Evolutionary conservation across 2,113 vertebrate genomes (phyloP).

Genomic region (Microcebus tavaratra): DNA sequence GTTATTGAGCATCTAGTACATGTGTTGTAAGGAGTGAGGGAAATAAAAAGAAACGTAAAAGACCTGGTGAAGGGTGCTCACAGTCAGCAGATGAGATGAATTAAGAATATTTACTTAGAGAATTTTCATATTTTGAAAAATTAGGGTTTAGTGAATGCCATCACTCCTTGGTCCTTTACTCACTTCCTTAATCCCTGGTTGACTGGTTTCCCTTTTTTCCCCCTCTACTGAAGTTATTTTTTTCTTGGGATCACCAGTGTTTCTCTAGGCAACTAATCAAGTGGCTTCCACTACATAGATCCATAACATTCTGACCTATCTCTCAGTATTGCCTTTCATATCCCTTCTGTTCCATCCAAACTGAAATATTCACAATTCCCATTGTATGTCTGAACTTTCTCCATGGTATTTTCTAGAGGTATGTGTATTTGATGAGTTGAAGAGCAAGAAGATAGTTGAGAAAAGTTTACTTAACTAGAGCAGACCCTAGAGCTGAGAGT

Average conservation of each 20-base stretch:
- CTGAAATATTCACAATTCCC: neutral
- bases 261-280: neutral
- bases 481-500: neutral
- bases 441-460: neutral
- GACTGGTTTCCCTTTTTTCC: neutral
- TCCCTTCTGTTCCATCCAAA: neutral
- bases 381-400: neutral
- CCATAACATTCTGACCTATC: neutral
- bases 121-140: conserved; percentile 18
- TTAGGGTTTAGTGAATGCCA: neutral
- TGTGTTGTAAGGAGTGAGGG: neutral
- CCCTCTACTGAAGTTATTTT: neutral
- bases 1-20: neutral
- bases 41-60: neutral
- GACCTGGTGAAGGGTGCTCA: neutral
- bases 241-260: neutral
- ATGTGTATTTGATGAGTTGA: neutral
- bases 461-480: neutral
- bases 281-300: neutral
- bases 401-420: neutral
- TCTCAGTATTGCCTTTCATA: neutral
- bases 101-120: neutral
- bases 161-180: neutral
- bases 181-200: neutral
- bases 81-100: neutral